Base-by-base conservation (phyloP, 2,797 vertebrate species). In the Melanotaenia pygmaea region DNA sequence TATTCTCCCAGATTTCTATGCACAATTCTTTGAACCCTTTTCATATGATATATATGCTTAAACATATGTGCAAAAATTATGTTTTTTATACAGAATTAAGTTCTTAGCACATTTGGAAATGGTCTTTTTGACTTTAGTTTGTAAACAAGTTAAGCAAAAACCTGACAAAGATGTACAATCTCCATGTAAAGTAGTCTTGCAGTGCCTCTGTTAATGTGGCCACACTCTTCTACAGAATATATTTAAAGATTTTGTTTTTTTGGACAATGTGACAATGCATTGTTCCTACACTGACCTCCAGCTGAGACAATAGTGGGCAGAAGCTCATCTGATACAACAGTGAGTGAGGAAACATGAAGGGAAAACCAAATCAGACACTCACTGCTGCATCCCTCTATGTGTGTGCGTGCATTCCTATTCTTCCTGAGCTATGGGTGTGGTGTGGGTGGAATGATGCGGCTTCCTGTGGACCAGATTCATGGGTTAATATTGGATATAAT, bases 401-500 rank as follows among this genome's bases (percentile, higher is more conserved):
- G 60, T 34, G 51, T 75, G 67, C 70, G 67, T 69, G 35, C 35
- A 10, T 5, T 53, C 70, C 50, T 68, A 14, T 30, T 24, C 79
- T 86, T 90, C 90, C 91, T 90, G 86, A 63, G 34, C 35, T 45
- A 57, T 10, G 59, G 73, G 84, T 81, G 79, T 60, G 53, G 59
- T 79, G 70, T 16, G 61, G 72, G 47, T 72, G 75, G 80, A 72
- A 83, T 83, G 87, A 84, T 16, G 40, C 80, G 26, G 73, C 78
- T 89, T 90, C 89, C 89, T 88, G 86, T 64, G 59, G 67, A 59
- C 58, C 75, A 91, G 90, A 93, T 93, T 93, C 93, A 91, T 86
- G 86, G 64, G 56, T 79, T 93, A 92, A 92, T 88, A 86, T 75
- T 87, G 89, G 86, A 86, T 73, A 84, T 91, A 91, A 94, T 93